phyloP scores from a whole-genome alignment of 2,888 invertebrate species.

The Gerris lacustris region DNA sequence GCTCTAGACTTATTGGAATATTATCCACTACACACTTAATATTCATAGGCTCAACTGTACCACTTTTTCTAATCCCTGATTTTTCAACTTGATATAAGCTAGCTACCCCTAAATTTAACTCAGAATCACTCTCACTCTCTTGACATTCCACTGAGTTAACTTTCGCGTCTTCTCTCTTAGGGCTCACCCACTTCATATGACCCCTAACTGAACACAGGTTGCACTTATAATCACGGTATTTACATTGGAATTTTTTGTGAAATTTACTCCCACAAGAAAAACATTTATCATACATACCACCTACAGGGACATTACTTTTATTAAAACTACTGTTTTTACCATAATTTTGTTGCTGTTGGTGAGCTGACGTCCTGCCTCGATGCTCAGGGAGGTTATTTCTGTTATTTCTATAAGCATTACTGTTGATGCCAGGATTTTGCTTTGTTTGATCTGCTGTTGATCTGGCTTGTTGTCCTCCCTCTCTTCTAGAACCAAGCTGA shows the following conservation, averaged over 20 bases:
- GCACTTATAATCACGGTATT: neutral
- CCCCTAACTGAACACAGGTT: neutral
- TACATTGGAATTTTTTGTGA: neutral
- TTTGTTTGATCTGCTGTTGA: neutral
- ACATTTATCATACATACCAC: conserved; percentile 7
- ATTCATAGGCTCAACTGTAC: neutral
- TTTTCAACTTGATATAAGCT: neutral
- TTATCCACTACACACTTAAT: neutral
- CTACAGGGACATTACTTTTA: conserved; percentile 12
- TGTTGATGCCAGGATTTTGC: neutral
- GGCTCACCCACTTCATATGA: neutral
- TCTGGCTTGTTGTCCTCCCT: neutral
- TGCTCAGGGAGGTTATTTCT: conserved; percentile 7
- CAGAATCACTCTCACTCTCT: neutral
- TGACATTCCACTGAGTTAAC: neutral
- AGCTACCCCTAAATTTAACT: neutral
- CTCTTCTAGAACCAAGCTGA: neutral
- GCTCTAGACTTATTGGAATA: neutral
- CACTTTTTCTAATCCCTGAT: neutral
- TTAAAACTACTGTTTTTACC: neutral
- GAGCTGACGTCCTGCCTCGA: too few species aligned
- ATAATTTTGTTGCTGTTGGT: too few species aligned
- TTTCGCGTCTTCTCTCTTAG: neutral
- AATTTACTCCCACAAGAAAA: neutral
- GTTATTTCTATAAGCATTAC: too few species aligned